Base-by-base conservation (phyloP, 2,888 invertebrate species). In the Notocelia uddmanniana region DNA sequence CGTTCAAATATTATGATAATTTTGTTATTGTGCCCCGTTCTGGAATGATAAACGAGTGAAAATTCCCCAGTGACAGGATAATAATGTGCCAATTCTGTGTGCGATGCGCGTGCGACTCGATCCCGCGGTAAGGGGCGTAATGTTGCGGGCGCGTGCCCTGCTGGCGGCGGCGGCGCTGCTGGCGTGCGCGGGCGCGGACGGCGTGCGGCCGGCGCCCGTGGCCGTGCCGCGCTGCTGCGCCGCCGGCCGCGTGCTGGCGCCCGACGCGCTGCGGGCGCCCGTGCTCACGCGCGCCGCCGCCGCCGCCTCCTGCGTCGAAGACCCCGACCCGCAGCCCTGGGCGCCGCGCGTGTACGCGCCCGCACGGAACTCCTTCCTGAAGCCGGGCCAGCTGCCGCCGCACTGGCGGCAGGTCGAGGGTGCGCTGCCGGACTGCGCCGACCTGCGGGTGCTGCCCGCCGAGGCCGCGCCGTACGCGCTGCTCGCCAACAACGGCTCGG, bases 401-500 rank as follows among this genome's bases (percentile, higher is more conserved):
- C 90, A 94, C 76, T 95, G 95, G 95, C 83, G 82, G 48, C 78
- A 92, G 58, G 79, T 83, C 23, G 85, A 85, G 58, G 85, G 69
- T 85, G 94, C 75, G 76, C 81, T 78, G 90, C 95, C 89, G 66
- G 78, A 75, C n/a, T 84, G 87, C 78, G 83, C 63, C 50, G 79
- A 79, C 70, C 79, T 89, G 79, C 89, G 88, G 73, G 87, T 86
- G 75, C 80, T 89, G 76, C 91, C 81, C 37, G 91, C 89, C 75
- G 89, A 89, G 76, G 86, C 90, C 55, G 92, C 89, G 59, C 83
- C 88, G 57, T 93, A 89, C 82, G 95, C 94, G 79, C 83, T 96
- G 54, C 86, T 96, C n/a, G 94, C 96, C 74, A 95, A 95, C 76
- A 96, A 95, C 84, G 97, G 96, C 0, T 95, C 95, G 11, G 90